Evolutionary conservation across 2,113 vertebrate species (phyloP).

Genomic region (Glaucomys volans): DNA sequence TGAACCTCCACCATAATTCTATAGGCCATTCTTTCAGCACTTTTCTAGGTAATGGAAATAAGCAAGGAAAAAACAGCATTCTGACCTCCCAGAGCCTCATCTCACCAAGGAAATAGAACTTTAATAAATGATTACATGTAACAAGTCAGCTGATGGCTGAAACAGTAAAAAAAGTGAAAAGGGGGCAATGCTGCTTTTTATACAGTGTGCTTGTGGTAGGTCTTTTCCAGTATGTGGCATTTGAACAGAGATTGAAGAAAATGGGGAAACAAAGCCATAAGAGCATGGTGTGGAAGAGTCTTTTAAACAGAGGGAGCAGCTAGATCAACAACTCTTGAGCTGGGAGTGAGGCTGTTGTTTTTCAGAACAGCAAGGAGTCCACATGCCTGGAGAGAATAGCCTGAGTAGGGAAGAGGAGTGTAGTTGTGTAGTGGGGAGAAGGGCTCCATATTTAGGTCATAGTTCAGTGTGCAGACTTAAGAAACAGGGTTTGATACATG

Average conservation of each 20-base stretch:
- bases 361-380: background rate
- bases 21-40: background rate
- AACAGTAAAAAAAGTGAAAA: background rate
- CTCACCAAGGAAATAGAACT: background rate
- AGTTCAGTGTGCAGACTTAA: background rate
- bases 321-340: too few species aligned
- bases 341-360: background rate
- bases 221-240: background rate
- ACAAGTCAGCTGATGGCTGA: background rate
- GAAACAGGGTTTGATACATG: background rate
- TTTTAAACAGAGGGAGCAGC: background rate
- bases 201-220: background rate
- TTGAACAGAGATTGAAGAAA: background rate
- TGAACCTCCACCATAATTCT: background rate
- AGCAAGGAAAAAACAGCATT: background rate
- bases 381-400: background rate
- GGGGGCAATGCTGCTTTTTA: background rate
- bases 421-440: background rate
- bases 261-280: background rate
- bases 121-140: background rate
- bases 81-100: background rate
- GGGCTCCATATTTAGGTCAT: accelerated
- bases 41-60: background rate
- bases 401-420: background rate
- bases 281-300: background rate